Percentiles rank a stretch among this genome's conserved stretches.
Evolutionary conservation across 2,797 vertebrate species (phyloP).

Genomic region (Parauchenoglanis ngamensis): DNA sequence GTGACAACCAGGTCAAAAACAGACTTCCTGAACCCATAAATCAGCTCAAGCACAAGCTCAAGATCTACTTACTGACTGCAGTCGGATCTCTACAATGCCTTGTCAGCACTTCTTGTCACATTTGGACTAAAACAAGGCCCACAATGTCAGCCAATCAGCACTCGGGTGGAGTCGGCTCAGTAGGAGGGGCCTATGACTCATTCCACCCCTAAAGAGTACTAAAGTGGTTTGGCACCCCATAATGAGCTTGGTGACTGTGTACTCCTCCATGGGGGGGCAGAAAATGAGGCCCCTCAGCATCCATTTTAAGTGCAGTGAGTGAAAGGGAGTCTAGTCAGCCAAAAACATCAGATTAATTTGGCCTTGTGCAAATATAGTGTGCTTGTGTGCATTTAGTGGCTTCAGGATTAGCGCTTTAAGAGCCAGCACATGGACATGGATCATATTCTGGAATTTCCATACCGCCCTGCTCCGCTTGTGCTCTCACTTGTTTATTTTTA

Average conservation of each 20-base stretch:
- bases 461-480: conserved; percentile 17
- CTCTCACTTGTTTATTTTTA: conserved; percentile 1
- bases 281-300: conserved; percentile 66
- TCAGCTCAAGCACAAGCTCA: not conserved
- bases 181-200: conserved; percentile 15
- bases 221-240: conserved; percentile 49
- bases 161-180: conserved; percentile 59
- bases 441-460: conserved; percentile 53
- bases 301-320: conserved; percentile 56
- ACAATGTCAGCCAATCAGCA: conserved; percentile 68
- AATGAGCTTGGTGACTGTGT: conserved; percentile 70
- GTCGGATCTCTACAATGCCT: not conserved
- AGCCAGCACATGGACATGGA: conserved; percentile 46
- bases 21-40: not conserved
- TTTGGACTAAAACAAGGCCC: conserved; percentile 63
- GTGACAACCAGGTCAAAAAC: not conserved
- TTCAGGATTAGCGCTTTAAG: conserved; percentile 55
- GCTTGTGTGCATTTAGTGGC: conserved; percentile 54
- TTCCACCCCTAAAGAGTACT: not conserved
- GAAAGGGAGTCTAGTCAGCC: conserved; percentile 59
- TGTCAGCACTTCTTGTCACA: conserved; percentile 63
- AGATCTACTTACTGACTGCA: conserved; percentile 6
- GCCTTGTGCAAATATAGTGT: conserved; percentile 51
- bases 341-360: conserved; percentile 65
- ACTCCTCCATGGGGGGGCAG: conserved; percentile 58